Evolutionary conservation across 1,140 invertebrate species (phyloP).

Genomic region (Sitophilus oryzae): DNA sequence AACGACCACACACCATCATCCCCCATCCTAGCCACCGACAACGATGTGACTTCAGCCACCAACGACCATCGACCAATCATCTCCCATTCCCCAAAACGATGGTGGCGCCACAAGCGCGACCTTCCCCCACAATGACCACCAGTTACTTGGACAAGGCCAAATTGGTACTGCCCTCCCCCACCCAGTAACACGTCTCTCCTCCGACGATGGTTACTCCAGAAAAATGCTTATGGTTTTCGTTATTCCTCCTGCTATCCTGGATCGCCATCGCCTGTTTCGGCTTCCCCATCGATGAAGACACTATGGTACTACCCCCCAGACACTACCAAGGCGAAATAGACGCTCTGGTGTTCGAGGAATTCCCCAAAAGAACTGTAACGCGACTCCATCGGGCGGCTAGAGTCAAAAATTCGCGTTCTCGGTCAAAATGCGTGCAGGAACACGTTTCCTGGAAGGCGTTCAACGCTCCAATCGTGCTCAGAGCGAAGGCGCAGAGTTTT

Average conservation of each 20-base stretch:
- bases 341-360: background rate
- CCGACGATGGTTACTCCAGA: too few species aligned
- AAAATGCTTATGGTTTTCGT: conserved; percentile 44
- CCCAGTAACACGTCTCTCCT: too few species aligned
- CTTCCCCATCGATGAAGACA: conserved; percentile 42
- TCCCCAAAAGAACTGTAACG: background rate
- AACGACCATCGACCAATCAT: too few species aligned
- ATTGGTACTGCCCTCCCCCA: too few species aligned
- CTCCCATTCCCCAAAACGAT: too few species aligned
- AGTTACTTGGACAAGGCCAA: too few species aligned
- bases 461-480: conserved; percentile 35
- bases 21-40: too few species aligned
- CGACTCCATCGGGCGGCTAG: background rate
- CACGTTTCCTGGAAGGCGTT: conserved; percentile 36
- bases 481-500: conserved; percentile 31
- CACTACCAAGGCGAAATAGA: conserved; percentile 4
- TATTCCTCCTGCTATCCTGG: conserved; percentile 41
- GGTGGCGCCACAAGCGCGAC: too few species aligned
- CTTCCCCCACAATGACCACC: too few species aligned
- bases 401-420: too few species aligned
- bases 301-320: conserved; percentile 23
- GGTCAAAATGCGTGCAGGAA: conserved; percentile 25
- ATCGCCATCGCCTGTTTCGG: conserved; percentile 42
- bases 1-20: too few species aligned
- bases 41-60: too few species aligned